Percentiles rank a stretch among this genome's conserved stretches.
These are phyloP conservation scores for Amazona vittata DNA, from an alignment of 2,113 vertebrate species.

Conservation along the genomic window DNA sequence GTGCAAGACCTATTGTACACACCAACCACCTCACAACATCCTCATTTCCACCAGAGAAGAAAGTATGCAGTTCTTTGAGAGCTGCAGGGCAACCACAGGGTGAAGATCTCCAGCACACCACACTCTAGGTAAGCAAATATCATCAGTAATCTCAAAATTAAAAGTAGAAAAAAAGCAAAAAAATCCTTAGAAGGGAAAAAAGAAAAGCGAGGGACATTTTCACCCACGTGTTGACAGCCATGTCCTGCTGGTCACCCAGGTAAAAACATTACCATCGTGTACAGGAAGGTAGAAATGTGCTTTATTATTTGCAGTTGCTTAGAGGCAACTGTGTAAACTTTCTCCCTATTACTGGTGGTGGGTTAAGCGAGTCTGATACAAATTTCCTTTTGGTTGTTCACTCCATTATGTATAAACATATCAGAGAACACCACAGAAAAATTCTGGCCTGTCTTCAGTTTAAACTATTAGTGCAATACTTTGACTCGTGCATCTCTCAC, in stretches of 20 bases:
- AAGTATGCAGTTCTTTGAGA: neutral
- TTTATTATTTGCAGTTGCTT: neutral
- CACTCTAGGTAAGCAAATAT: neutral
- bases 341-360: neutral
- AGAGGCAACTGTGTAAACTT: constrained; percentile 25
- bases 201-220: neutral
- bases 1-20: neutral
- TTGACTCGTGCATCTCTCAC: neutral
- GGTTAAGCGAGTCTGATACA: constrained; percentile 33
- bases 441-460: neutral
- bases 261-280: neutral
- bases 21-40: neutral
- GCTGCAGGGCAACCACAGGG: neutral
- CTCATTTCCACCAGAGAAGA: neutral
- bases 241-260: neutral
- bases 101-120: neutral
- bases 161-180: neutral
- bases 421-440: constrained; percentile 10
- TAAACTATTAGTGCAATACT: constrained; percentile 29
- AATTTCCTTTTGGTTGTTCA: neutral
- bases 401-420: neutral
- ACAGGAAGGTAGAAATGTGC: neutral
- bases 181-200: neutral
- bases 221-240: neutral
- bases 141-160: neutral